Evolutionary conservation across 2,113 vertebrate species (phyloP), one percentile per base, ranked within the genome.

Genomic region (Crypturellus undulatus): DNA sequence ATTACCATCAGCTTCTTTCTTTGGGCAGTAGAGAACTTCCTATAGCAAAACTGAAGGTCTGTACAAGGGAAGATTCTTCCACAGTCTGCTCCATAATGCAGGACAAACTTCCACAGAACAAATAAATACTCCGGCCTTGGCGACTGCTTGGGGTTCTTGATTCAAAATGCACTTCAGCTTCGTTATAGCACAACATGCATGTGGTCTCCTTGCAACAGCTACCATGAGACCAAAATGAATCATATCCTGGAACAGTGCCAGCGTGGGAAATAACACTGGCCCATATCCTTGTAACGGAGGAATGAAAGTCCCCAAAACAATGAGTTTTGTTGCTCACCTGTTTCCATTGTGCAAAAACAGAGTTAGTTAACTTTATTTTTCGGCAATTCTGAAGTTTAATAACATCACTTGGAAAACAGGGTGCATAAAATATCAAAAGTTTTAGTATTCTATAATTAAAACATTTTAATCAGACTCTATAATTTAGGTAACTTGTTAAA

Each of bases 161-260:
- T 84, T 76, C 51, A 26, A 92, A 93, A 90, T 26, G 47, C 43
- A 94, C 47, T 83, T 75, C 72, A 86, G 81, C 51, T 79, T 88
- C 63, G 60, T 63, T 83, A 75, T 1, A 0, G 24, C 86, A 83
- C 72, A 88, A 19, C 58, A 60, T 17, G 76, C 24, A 4, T 95
- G 90, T 83, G 73, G 91, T 95, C 95, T 94, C 93, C 65, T 60
- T 80, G 76, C 87, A 83, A 94, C 47, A 93, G 84, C 88, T 88
- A 92, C 83, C 80, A 90, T 67, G 79, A 94, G 91, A 95, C 81
- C 77, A 82, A 89, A 97, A 75, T 88, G 58, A 97, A 96, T 93
- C 92, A 95, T 63, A 47, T 0, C 0, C 24, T 86, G 68, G 51
- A 81, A 36, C n/a, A 68, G 28, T 47, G 83, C 90, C 94, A 95